Base-by-base conservation (phyloP, 2,113 vertebrate species). In the Sprattus sprattus region DNA sequence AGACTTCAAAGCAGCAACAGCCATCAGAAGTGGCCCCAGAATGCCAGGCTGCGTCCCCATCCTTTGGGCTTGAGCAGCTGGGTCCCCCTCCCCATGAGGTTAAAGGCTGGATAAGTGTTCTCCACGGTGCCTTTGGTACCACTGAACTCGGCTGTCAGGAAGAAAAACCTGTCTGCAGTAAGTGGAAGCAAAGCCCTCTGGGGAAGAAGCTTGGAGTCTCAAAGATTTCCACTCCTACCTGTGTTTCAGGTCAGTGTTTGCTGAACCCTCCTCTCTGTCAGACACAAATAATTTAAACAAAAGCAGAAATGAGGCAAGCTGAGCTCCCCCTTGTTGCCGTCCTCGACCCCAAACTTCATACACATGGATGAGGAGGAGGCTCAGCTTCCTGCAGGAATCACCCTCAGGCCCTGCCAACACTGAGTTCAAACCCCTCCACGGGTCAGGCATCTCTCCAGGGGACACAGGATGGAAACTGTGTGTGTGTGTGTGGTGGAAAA, bases 351-450 rank as follows among this genome's bases (percentile, higher is more conserved):
- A 0, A 44, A 15, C 28, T 15, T 78, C 71, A 78, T 78, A 11
- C 71, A 78, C 71, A 78, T 78, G 71, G 71, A 78, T 78, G 71
- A 78, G 71, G 71, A 78, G 71, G 71, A 82, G 60, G 81, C 39
- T 64, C 52, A 81, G 81, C 64, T 82, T 85, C 85, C 81, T 82
- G 85, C 81, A 78, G 71, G 71, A 78, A 39, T 28, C 11, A 44
- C 25, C 71, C 71, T 5, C 32, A 78, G 71, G 71, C 71, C 71
- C 32, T 71, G 64, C 64, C 64, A 71, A 71, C 64, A 32, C 64
- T 71, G n/a, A 16, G 71, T 78, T 78, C 71, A 78, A 39, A 78
- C 71, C 11, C 71, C 71, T 78, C 71, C 25, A 78, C 32, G 71
- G 71, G 71, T 78, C 71, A 78, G 13, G 71, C 71, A 78, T 78